Conservation (phyloP, 2,888 invertebrate species). For the Cheilosia pagana region DNA sequence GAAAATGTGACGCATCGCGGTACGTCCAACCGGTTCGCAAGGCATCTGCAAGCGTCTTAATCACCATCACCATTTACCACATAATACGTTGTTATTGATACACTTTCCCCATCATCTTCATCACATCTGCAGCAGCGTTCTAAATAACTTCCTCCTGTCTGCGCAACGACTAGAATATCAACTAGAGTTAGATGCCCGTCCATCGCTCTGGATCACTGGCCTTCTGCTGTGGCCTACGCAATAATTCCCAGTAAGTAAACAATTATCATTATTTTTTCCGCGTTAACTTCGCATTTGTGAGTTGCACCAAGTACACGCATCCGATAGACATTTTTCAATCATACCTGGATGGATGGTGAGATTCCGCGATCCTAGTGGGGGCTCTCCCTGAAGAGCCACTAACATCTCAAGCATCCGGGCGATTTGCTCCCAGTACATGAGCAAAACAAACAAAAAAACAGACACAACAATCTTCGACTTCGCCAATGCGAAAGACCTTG, state of each 20-base stretch:
- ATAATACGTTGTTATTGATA: conserved; percentile 60
- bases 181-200: not conserved
- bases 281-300: conserved; percentile 51
- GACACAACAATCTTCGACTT: conserved; percentile 33
- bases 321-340: conserved; percentile 54
- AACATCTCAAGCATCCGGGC: conserved; percentile 55
- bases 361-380: conserved; percentile 17
- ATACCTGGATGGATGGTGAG: conserved; percentile 30
- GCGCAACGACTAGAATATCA: not conserved
- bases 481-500: conserved; percentile 71
- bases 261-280: conserved; percentile 65
- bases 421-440: conserved; percentile 38
- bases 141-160: conserved; percentile 56
- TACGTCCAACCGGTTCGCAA: conserved; percentile 8
- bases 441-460: not conserved
- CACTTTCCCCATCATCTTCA: conserved; percentile 56
- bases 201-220: conserved; percentile 1
- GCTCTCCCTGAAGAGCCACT: conserved; percentile 18
- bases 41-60: conserved; percentile 6
- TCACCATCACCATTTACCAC: conserved; percentile 41
- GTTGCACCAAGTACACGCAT: conserved; percentile 46
- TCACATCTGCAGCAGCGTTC: conserved; percentile 2
- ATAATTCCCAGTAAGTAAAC: conserved; percentile 24
- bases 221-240: conserved; percentile 12
- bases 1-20: not conserved